Evolutionary conservation across 2,113 vertebrate genomes (phyloP).

Genomic region (Corapipo altera): DNA sequence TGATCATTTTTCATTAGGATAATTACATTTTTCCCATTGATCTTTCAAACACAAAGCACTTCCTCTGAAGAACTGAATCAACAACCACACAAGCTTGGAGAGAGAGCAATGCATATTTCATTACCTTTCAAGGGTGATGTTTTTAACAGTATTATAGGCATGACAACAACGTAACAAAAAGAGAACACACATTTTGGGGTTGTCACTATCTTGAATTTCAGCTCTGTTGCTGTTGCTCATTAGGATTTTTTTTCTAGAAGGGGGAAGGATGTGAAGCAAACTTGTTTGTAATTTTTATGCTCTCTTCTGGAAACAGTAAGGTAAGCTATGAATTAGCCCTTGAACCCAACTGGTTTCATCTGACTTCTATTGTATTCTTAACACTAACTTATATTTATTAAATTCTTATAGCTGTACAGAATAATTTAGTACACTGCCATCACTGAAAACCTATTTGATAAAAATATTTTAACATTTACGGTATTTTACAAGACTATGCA

Average conservation of each 20-base stretch:
- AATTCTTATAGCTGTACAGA: not conserved
- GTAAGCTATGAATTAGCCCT: not conserved
- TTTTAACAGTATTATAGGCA: not conserved
- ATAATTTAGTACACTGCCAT: not conserved
- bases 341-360: not conserved
- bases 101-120: not conserved
- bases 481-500: not conserved
- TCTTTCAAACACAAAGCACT: not conserved
- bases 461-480: not conserved
- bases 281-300: not conserved
- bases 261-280: not conserved
- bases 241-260: not conserved
- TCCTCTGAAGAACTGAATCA: not conserved
- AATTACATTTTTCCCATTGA: not conserved
- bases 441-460: not conserved
- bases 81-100: not conserved
- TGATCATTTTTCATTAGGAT: not conserved
- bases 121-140: not conserved
- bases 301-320: not conserved
- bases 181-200: not conserved
- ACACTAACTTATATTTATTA: not conserved
- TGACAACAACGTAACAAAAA: not conserved
- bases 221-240: rapidly evolving
- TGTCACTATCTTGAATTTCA: not conserved
- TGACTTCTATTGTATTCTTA: not conserved